Percentiles rank a stretch among this genome's conserved stretches.
Evolutionary conservation across 35 echinoderm and acorn worm species (phyloP).

Genomic region (Amphiura filiformis): DNA sequence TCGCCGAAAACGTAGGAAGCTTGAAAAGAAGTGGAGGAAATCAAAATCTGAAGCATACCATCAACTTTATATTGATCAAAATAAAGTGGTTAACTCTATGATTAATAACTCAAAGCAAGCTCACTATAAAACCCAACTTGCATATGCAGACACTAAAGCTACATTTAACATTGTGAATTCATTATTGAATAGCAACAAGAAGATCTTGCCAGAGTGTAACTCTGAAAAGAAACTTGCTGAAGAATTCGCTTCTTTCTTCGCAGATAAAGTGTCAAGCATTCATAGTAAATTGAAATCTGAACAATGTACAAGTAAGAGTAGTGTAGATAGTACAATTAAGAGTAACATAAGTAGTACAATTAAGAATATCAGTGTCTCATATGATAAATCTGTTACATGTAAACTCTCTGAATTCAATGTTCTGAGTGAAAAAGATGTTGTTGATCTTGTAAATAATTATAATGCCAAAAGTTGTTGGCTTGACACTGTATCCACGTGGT

Average conservation of each 20-base stretch:
- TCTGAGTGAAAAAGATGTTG: neutral
- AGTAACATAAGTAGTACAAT: neutral
- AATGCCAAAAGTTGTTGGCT: neutral
- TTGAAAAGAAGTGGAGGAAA: constrained; percentile 20
- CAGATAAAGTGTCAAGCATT: constrained; percentile 1
- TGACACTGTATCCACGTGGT: neutral
- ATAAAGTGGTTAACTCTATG: neutral
- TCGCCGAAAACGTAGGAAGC: neutral
- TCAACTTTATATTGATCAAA: neutral
- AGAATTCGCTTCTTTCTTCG: neutral
- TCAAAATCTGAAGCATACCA: neutral
- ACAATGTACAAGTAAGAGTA: neutral
- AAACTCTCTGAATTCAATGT: neutral
- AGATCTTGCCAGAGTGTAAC: neutral
- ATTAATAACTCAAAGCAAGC: neutral
- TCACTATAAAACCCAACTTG: neutral
- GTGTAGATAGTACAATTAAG: too few species aligned
- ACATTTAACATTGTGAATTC: neutral
- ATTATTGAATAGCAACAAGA: neutral
- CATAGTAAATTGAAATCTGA: neutral
- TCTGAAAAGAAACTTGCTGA: neutral
- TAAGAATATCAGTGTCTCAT: neutral
- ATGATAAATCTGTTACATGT: neutral
- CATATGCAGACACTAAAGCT: neutral
- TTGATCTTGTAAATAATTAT: neutral